Percentiles rank a stretch among this genome's conserved stretches.
phyloP scores from a whole-genome alignment of 2,888 invertebrate genomes.

The Coleophora deauratella region DNA sequence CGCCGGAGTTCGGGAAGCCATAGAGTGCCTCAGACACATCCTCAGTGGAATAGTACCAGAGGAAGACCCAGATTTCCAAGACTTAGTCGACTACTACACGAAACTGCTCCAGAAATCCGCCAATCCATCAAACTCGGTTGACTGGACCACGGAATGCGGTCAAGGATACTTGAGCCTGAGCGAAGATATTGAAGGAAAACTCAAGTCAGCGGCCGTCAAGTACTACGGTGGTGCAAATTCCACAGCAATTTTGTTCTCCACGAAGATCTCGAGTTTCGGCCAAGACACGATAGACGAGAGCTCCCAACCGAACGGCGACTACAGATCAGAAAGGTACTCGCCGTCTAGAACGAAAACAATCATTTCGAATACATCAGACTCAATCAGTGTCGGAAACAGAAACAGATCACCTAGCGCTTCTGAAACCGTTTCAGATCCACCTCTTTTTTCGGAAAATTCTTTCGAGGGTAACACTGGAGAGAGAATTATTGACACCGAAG shows the following conservation, averaged over 20 bases:
- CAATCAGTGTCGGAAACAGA: constrained; percentile 57
- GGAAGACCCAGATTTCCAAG: constrained; percentile 51
- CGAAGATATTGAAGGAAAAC: constrained; percentile 50
- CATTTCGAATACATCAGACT: constrained; percentile 52
- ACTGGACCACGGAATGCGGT: constrained; percentile 55
- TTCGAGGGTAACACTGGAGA: constrained; percentile 39
- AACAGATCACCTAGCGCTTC: constrained; percentile 58
- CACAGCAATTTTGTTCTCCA: constrained; percentile 63
- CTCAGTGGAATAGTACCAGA: constrained; percentile 57
- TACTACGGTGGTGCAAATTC: constrained; percentile 58
- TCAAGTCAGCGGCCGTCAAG: constrained; percentile 54
- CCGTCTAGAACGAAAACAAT: constrained; percentile 62
- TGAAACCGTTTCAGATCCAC: constrained; percentile 51
- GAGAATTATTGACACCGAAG: constrained; percentile 34
- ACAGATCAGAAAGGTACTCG: constrained; percentile 58
- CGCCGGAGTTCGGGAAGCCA: constrained; percentile 81
- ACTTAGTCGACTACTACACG: constrained; percentile 55
- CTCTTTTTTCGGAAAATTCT: constrained; percentile 32
- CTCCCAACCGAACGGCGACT: constrained; percentile 51
- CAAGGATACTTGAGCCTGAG: constrained; percentile 59
- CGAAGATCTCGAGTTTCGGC: constrained; percentile 69
- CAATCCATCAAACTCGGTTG: constrained; percentile 31
- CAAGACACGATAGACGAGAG: constrained; percentile 58
- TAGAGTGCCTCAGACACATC: constrained; percentile 73
- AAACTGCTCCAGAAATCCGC: constrained; percentile 42